Conservation (phyloP, 1,140 invertebrate species). For the Hyposmocoma kahamanoa region DNA sequence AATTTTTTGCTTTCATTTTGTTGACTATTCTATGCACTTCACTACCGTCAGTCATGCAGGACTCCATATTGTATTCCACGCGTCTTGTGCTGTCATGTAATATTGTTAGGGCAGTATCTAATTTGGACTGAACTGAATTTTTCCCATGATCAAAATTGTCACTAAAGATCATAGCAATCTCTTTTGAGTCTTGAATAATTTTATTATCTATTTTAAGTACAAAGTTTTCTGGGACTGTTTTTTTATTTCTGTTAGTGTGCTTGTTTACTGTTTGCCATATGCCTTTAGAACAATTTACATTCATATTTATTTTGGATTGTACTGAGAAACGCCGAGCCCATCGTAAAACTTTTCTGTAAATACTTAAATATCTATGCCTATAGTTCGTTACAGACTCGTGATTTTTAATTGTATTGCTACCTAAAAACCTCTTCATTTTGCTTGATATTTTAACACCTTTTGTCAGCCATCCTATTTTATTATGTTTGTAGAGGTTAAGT, state of each 20-base stretch:
- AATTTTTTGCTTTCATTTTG: constrained; percentile 10
- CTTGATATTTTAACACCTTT: constrained; percentile 12
- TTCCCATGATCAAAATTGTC: background rate
- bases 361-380: constrained; percentile 2
- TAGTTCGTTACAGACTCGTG: background rate
- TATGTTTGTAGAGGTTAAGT: background rate
- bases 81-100: background rate
- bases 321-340: background rate
- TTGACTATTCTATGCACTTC: constrained; percentile 5
- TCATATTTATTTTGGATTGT: background rate
- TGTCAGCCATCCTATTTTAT: constrained; percentile 8
- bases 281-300: constrained; percentile 1
- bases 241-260: constrained; percentile 9
- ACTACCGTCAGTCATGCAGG: background rate
- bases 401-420: background rate
- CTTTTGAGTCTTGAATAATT: constrained; percentile 1
- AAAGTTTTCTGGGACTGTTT: background rate
- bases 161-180: background rate
- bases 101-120: background rate
- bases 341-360: constrained; percentile 9
- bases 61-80: background rate
- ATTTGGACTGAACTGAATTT: too few relatives aligned
- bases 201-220: constrained; percentile 6
- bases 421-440: constrained; percentile 11
- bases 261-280: constrained; percentile 12